Evolutionary conservation across 92 coral and sea anemone genomes (phyloP).

Genomic region (Actinostola sp.): DNA sequence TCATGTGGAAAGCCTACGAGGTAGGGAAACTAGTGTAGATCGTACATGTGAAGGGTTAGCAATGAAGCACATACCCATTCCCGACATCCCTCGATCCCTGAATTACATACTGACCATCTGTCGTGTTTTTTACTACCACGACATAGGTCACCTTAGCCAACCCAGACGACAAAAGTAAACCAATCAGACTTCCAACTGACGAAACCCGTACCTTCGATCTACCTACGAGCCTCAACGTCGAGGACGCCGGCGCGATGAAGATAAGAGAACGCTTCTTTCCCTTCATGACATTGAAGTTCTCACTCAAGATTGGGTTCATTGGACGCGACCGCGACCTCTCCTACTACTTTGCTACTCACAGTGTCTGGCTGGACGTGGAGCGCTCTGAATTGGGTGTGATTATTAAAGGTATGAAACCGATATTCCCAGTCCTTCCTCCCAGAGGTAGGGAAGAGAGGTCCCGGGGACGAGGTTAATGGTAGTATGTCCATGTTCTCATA

Average conservation of each 20-base stretch:
- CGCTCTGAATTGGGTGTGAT: constrained; percentile 75
- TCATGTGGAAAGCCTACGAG: too few species aligned
- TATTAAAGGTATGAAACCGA: constrained; percentile 70
- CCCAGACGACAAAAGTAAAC: constrained; percentile 55
- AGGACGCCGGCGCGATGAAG: constrained; percentile 49
- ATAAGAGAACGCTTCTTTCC: constrained; percentile 69
- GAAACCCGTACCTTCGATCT: constrained; percentile 28
- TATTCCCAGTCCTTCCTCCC: too few species aligned
- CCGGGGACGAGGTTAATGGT: neutral
- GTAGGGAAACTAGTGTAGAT: too few species aligned
- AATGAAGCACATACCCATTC: too few species aligned
- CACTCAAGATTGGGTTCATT: constrained; percentile 68
- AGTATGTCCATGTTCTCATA: too few species aligned
- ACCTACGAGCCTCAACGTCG: constrained; percentile 35
- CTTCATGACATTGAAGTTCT: constrained; percentile 65
- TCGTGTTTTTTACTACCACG: neutral
- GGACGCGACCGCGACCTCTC: constrained; percentile 77
- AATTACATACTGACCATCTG: too few species aligned
- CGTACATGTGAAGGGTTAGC: too few species aligned
- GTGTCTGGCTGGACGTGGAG: constrained; percentile 77
- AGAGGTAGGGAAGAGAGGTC: neutral
- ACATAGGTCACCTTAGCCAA: constrained; percentile 29
- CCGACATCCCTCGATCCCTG: too few species aligned
- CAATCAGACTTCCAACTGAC: constrained; percentile 44
- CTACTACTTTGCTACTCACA: constrained; percentile 47